phyloP scores from a whole-genome alignment of 2,113 vertebrate genomes.

The Brachyistius frenatus region DNA sequence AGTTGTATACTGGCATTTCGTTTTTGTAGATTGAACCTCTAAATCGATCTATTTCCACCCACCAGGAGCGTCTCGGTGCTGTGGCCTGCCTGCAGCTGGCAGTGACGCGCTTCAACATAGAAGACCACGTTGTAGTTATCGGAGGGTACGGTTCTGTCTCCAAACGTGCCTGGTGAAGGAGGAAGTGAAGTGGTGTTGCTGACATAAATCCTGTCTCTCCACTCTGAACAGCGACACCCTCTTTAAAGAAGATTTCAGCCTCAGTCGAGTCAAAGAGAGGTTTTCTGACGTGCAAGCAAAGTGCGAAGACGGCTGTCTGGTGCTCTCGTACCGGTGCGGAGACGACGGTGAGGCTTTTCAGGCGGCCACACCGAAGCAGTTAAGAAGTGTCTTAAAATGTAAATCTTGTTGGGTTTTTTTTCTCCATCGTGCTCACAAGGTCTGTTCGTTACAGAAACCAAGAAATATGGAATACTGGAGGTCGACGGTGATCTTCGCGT shows the following conservation, averaged over 20 bases:
- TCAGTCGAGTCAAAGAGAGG: conserved; percentile 67
- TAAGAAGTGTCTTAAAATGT: too few species aligned
- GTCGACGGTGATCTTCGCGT: conserved; percentile 74
- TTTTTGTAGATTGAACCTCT: neutral
- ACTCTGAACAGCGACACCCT: conserved; percentile 82
- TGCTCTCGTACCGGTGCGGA: conserved; percentile 84
- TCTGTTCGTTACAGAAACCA: conserved; percentile 76
- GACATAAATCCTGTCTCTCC: neutral
- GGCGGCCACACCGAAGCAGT: neutral
- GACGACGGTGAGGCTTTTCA: conserved; percentile 80
- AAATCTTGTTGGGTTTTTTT: neutral
- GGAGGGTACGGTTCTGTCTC: conserved; percentile 80
- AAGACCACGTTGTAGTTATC: conserved; percentile 83
- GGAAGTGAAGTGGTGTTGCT: neutral
- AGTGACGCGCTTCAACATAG: conserved; percentile 81
- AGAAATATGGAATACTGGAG: conserved; percentile 87
- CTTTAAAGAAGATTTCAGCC: conserved; percentile 87
- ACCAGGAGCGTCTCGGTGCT: conserved; percentile 84
- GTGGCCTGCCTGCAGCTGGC: conserved; percentile 84
- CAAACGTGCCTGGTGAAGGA: neutral
- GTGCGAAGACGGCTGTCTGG: conserved; percentile 74
- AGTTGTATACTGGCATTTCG: too few species aligned
- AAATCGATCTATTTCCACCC: neutral
- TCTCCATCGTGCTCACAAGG: neutral
- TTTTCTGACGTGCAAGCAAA: conserved; percentile 72